A percentile compares a stretch with the other conserved stretches of the same genome.
Evolutionary conservation across 2,888 invertebrate species (phyloP).

Genomic region (Aphelenchoides bicaudatus): DNA sequence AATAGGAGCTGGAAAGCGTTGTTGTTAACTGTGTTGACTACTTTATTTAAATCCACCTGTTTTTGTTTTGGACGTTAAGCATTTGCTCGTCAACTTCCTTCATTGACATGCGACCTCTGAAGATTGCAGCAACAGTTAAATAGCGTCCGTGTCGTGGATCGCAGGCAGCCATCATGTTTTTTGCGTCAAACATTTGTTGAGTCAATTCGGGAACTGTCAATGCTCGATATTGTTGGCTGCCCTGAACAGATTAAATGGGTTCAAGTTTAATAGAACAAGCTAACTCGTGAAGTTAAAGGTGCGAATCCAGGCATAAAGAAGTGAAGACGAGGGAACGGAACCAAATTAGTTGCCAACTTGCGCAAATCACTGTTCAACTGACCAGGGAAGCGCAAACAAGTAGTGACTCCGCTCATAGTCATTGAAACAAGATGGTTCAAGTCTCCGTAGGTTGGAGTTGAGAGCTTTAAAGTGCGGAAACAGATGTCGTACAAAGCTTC

Average conservation of each 20-base stretch:
- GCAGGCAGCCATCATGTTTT: slow-evolving; percentile 65
- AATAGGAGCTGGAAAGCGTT: not conserved
- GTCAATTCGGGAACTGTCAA: slow-evolving; percentile 74
- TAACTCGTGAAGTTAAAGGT: slow-evolving; percentile 70
- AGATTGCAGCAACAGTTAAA: slow-evolving; percentile 68
- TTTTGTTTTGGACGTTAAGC: slow-evolving; percentile 91
- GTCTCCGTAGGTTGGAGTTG: slow-evolving; percentile 80
- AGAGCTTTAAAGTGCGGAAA: slow-evolving; percentile 66
- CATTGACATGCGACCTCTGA: slow-evolving; percentile 68
- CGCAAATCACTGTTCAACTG: slow-evolving; percentile 73
- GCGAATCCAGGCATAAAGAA: slow-evolving; percentile 73
- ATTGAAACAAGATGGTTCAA: slow-evolving; percentile 72
- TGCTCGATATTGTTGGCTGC: slow-evolving; percentile 61
- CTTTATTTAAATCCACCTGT: slow-evolving; percentile 65
- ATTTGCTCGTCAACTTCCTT: slow-evolving; percentile 76
- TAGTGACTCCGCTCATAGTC: slow-evolving; percentile 66
- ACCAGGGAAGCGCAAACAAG: slow-evolving; percentile 78
- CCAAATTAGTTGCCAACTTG: slow-evolving; percentile 74
- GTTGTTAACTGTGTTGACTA: not conserved
- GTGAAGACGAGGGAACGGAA: slow-evolving; percentile 76
- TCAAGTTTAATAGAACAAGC: slow-evolving; percentile 63
- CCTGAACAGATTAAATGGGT: slow-evolving; percentile 68
- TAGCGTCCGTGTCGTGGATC: slow-evolving; percentile 66
- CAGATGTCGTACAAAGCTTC: slow-evolving; percentile 67
- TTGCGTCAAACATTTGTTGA: slow-evolving; percentile 55